A percentile compares a stretch with the other conserved stretches of the same genome.
Conservation (phyloP, 2,797 vertebrate species). For the Tiaroga cobitis region DNA sequence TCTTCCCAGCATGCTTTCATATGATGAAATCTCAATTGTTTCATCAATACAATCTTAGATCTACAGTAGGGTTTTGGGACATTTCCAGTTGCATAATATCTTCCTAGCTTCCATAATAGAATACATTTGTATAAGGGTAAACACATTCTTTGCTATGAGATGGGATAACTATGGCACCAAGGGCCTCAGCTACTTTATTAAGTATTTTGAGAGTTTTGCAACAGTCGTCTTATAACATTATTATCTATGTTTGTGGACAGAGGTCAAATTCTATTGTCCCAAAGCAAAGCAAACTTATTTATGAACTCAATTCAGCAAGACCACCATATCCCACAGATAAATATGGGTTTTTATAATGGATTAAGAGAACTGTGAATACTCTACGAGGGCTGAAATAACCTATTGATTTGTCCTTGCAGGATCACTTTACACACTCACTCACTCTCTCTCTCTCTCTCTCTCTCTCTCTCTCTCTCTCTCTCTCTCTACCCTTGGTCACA, state of each 20-base stretch:
- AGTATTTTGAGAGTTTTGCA: background rate
- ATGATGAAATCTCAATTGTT: conserved; percentile 1
- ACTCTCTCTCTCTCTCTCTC: conserved; percentile 3
- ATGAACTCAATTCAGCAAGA: conserved; percentile 49
- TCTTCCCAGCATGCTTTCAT: background rate
- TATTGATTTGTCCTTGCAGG: conserved; percentile 71
- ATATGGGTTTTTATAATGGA: conserved; percentile 52
- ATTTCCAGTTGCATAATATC: conserved; percentile 12
- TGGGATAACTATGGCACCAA: background rate
- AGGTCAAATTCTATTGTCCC: conserved; percentile 35
- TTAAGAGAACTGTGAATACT: conserved; percentile 57
- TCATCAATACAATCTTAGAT: conserved; percentile 3
- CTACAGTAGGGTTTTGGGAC: background rate
- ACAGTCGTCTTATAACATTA: background rate
- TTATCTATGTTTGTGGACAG: conserved; percentile 21
- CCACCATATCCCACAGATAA: conserved; percentile 49
- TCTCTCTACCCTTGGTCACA: conserved; percentile 56
- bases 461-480: conserved; percentile 27
- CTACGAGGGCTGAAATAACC: conserved; percentile 68
- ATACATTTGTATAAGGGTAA: background rate
- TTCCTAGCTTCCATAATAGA: background rate
- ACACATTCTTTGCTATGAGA: background rate
- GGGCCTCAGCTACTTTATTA: background rate
- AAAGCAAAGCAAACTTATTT: conserved; percentile 50
- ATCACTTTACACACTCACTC: conserved; percentile 64